Base-by-base conservation (phyloP, 2,113 vertebrate species). In the Eleginops maclovinus region DNA sequence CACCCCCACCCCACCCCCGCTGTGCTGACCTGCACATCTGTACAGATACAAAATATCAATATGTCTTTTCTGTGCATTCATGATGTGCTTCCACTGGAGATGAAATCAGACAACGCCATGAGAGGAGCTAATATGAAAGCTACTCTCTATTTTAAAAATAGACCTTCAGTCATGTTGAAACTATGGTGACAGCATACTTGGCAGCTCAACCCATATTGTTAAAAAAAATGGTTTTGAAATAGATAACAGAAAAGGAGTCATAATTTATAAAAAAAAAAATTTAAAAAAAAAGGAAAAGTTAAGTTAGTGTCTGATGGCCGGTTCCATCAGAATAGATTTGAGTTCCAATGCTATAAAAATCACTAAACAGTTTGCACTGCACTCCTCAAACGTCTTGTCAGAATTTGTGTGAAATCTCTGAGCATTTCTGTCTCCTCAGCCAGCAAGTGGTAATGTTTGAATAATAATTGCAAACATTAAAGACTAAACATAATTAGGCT, bases 81-180 rank as follows among this genome's bases (percentile, higher is more conserved):
- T 2, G 11, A 41, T 8, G 49, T 58, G 46, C 51, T 28, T 51
- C 62, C 3, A 47, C 46, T 40, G 41, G 4, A 49, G 26, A 24
- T 71, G 28, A 51, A 17, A 73, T 63, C 36, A 70, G 9, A 64
- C 72, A 22, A 64, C 46, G 49, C 43, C 19, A 17, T 14, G 14
- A 55, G 31, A 68, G 40, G 17, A 61, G 63, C 49, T n/a, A 9
- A 49, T 54, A 16, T 40, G 58, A 31, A n/a, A 65, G 16, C n/a
- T 40, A 31, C 28, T 22, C 51, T 36, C 24, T 19, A 2, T 51
- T 77, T 68, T 66, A 36, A 56, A 76, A 56, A 77, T 4, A 74
- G 69, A 43, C 9, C 5, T 11, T 21, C 19, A 56, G 51, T 28
- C 13, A 14, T 49, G 16, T 26, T 31, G 9, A 60, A 76, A 21